Percentiles rank a stretch among this genome's conserved stretches.
Evolutionary conservation across 1,140 invertebrate genomes (phyloP).

Genomic region (Pemphigus obesinymphae): DNA sequence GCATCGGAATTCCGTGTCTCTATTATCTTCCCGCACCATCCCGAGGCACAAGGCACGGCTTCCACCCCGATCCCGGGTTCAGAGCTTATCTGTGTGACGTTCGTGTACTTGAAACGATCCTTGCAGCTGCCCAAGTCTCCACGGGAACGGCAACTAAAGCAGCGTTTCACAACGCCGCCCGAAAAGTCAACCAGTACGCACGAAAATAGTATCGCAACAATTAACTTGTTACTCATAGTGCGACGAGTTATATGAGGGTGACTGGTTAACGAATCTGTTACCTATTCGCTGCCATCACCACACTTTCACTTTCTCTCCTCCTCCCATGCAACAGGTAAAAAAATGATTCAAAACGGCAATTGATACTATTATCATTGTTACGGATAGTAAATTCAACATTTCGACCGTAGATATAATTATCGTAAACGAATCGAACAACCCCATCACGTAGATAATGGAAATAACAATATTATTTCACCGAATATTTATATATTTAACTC

Average conservation of each 20-base stretch:
- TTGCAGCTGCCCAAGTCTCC: constrained; percentile 82
- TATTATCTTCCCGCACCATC: constrained; percentile 88
- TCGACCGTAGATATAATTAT: too few relatives aligned
- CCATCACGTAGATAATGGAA: too few relatives aligned
- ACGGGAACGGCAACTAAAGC: constrained; percentile 76
- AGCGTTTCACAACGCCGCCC: constrained; percentile 60
- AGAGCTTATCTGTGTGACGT: constrained; percentile 60
- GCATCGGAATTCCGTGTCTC: constrained; percentile 66
- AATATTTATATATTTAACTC: too few relatives aligned
- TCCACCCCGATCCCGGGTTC: constrained; percentile 64
- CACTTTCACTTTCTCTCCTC: constrained; percentile 6
- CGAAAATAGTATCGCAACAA: background rate
- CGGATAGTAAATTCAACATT: too few relatives aligned
- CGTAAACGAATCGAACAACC: too few relatives aligned
- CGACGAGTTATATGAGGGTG: background rate
- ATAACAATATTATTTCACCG: too few relatives aligned
- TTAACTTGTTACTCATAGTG: background rate
- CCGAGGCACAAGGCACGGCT: constrained; percentile 77
- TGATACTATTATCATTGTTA: too few relatives aligned
- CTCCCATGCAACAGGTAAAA: background rate
- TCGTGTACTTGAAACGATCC: constrained; percentile 76
- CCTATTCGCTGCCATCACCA: background rate
- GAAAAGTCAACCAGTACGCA: background rate
- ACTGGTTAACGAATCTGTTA: background rate
- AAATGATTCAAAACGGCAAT: background rate